phyloP scores from a whole-genome alignment of 2,888 invertebrate species.

The Muschampia staudingeri region DNA sequence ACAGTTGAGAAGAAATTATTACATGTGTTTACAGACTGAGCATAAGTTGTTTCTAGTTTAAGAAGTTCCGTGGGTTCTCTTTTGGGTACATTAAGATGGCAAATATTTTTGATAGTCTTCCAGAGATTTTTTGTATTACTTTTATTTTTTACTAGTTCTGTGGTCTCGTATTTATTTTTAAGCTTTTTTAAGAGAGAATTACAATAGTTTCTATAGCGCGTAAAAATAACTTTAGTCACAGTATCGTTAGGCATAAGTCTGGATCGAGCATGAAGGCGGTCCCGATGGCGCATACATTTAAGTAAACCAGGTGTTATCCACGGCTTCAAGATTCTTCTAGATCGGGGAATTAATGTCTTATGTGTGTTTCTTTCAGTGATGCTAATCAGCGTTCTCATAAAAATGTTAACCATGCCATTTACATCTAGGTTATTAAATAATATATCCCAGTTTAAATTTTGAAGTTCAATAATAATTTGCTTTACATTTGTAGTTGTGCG shows the following conservation, averaged over 20 bases:
- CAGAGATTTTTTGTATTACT: no score
- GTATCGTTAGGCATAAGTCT: background rate
- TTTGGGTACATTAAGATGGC: background rate
- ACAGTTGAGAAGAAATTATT: conserved; percentile 2
- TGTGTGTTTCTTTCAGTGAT: background rate
- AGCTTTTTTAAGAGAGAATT: no score
- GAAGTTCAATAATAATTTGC: background rate
- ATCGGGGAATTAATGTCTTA: background rate
- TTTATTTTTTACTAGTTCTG: no score
- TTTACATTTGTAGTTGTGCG: background rate
- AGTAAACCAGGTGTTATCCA: conserved; percentile 1
- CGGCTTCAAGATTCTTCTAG: background rate
- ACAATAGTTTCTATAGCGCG: background rate
- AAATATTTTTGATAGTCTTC: no score
- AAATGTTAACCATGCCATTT: conserved; percentile 2
- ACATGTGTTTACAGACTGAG: background rate
- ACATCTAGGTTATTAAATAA: background rate
- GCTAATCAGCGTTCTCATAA: background rate
- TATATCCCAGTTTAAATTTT: background rate
- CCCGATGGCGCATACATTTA: background rate
- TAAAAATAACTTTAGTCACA: background rate
- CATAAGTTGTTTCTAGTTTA: background rate
- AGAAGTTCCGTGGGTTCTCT: background rate
- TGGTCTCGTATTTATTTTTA: no score
- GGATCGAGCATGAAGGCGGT: background rate